Conservation (phyloP, 2,797 vertebrate species). For the Pogonophryne albipinna region DNA sequence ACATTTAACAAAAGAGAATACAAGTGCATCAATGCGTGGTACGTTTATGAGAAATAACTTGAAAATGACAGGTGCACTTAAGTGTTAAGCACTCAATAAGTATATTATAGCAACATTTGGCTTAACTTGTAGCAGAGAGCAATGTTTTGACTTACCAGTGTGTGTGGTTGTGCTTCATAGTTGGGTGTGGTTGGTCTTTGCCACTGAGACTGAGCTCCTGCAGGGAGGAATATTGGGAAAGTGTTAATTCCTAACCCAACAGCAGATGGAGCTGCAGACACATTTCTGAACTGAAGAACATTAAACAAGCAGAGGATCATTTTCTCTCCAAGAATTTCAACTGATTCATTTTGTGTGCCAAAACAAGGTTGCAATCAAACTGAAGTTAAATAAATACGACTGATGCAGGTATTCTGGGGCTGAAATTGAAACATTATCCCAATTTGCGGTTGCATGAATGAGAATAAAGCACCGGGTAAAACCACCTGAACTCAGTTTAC, state of each 20-base stretch:
- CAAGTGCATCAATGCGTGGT: neutral
- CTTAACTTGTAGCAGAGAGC: conserved; percentile 14
- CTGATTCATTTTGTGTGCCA: conserved; percentile 38
- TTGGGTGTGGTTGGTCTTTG: conserved; percentile 92
- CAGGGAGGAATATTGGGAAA: conserved; percentile 49
- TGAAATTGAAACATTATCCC: conserved; percentile 31
- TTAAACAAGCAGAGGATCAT: conserved; percentile 37
- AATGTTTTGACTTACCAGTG: conserved; percentile 87
- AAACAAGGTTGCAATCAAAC: conserved; percentile 55
- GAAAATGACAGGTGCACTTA: neutral
- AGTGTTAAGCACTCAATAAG: neutral
- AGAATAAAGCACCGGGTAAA: conserved; percentile 29
- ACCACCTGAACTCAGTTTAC: conserved; percentile 39
- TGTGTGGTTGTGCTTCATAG: conserved; percentile 94
- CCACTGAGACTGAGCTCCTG: conserved; percentile 94
- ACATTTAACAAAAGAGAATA: neutral
- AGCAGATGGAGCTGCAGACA: conserved; percentile 79
- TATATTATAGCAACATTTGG: neutral
- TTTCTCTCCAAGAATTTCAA: conserved; percentile 35
- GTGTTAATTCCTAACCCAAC: conserved; percentile 45
- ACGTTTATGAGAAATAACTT: neutral
- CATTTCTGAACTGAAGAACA: conserved; percentile 31
- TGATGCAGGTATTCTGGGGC: conserved; percentile 19
- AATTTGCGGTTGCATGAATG: conserved; percentile 24
- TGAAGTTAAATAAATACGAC: conserved; percentile 37